Conservation (phyloP, 2,888 invertebrate genomes). For the Leptothorax acervorum region DNA sequence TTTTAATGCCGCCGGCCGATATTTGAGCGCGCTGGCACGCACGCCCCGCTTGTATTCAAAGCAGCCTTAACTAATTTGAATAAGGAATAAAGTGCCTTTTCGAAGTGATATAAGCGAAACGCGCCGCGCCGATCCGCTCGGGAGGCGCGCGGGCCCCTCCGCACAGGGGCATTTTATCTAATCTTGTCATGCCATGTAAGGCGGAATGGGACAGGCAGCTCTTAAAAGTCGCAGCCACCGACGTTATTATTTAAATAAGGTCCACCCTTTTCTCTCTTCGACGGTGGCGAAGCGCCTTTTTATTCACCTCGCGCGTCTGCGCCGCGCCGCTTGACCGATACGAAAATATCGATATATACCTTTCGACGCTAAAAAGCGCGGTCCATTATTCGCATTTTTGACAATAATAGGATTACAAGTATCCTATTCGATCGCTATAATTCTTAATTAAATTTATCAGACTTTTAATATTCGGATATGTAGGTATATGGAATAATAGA, state of each 20-base stretch:
- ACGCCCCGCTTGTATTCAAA: slow-evolving; percentile 81
- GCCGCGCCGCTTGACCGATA: neutral
- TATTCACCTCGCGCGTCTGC: slow-evolving; percentile 28
- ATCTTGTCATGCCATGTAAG: slow-evolving; percentile 81
- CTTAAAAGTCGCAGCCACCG: slow-evolving; percentile 77
- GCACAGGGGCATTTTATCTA: slow-evolving; percentile 76
- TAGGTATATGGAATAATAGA: neutral
- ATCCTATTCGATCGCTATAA: neutral
- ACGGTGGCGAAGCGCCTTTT: slow-evolving; percentile 25
- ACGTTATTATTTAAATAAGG: slow-evolving; percentile 81
- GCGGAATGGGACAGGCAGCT: slow-evolving; percentile 78
- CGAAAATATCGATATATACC: slow-evolving; percentile 21
- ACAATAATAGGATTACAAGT: neutral
- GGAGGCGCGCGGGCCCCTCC: slow-evolving; percentile 26
- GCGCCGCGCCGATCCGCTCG: slow-evolving; percentile 65
- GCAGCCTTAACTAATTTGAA: slow-evolving; percentile 82
- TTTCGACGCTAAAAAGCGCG: neutral
- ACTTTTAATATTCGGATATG: neutral
- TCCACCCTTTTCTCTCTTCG: slow-evolving; percentile 46
- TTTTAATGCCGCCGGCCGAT: slow-evolving; percentile 80
- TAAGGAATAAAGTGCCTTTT: slow-evolving; percentile 82
- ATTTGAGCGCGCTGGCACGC: slow-evolving; percentile 74
- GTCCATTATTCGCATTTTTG: slow-evolving; percentile 12
- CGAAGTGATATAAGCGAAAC: slow-evolving; percentile 78
- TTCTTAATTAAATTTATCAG: neutral